These are phyloP conservation scores for Cherax destructor DNA, from an alignment of 1,140 invertebrate genomes.

Conservation along the genomic window DNA sequence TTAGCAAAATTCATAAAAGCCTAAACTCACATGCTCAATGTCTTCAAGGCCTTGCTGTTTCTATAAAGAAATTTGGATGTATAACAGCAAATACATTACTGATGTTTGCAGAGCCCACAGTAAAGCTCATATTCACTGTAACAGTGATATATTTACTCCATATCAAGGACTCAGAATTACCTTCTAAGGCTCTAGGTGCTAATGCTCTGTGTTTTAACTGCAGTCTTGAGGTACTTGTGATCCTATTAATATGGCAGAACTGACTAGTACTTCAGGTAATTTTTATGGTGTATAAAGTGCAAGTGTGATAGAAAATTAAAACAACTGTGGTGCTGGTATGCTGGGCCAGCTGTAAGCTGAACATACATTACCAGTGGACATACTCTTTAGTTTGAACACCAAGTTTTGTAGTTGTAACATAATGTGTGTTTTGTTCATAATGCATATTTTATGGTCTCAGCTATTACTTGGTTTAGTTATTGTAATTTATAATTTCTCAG, in stretches of 20 bases:
- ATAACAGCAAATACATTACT: not conserved
- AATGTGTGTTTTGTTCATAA: slow-evolving; percentile 45
- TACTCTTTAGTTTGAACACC: slow-evolving; percentile 18
- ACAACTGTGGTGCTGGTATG: not conserved
- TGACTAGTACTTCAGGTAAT: slow-evolving; percentile 17
- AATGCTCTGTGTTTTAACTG: slow-evolving; percentile 35
- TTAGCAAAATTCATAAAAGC: not conserved
- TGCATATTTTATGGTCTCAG: slow-evolving; percentile 37
- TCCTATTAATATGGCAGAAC: slow-evolving; percentile 30
- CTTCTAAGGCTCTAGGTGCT: slow-evolving; percentile 55
- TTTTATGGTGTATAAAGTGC: slow-evolving; percentile 22
- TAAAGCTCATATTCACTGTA: slow-evolving; percentile 26
- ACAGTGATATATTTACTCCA: slow-evolving; percentile 38
- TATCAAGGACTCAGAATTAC: slow-evolving; percentile 41
- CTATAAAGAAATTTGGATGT: not conserved
- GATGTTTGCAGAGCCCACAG: slow-evolving; percentile 7
- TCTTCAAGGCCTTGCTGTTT: slow-evolving; percentile 6
- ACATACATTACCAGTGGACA: not conserved
- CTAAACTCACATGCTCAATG: slow-evolving; percentile 15
- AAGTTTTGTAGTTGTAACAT: slow-evolving; percentile 38
- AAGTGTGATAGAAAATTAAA: slow-evolving; percentile 2
- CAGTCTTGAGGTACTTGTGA: slow-evolving; percentile 42
- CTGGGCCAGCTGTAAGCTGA: not conserved
- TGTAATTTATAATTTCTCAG: slow-evolving; percentile 56
- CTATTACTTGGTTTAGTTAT: slow-evolving; percentile 52